Base-by-base conservation (phyloP, 2,888 invertebrate species). In the Drosophila mercatorum region DNA sequence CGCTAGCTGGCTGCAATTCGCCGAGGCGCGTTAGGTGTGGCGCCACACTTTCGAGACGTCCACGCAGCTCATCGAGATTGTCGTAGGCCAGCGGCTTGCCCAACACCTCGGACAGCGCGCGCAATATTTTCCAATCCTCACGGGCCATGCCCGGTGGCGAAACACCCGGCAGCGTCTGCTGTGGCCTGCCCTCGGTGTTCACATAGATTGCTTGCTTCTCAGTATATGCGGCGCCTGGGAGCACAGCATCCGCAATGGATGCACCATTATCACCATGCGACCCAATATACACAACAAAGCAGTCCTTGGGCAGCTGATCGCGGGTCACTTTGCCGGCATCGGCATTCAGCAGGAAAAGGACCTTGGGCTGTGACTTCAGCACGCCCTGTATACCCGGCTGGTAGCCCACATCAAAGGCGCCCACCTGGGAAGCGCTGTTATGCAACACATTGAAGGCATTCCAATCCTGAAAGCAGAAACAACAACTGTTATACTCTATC, bases 151-250 rank as follows among this genome's bases (percentile, higher is more conserved):
- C 98, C 1, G 99, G 99, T 67, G 98, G 97, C 17, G 97, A 95
- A 47, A 98, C 96, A 26, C 98, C 98, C 5, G 95, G 94, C 40
- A 96, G 94, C 0, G 98, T 97, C 93, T 97, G 96, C 93, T 99
- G 99, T 41, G 98, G 95, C 76, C 99, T 95, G 2, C 99, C 99
- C 94, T 99, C 99, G 0, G 98, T 99, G 94, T 99, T 99, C 0
- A 98, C 98, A 93, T 97, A 99, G 0, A 97, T 98, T n/a, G 95
- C 98, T 92, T 97, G 96, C 93, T 99, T 99, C 94, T 99, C 99
- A 0, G 99, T 99, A 93, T 99, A 99, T 0, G 99, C 99, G 7
- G 98, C 98, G 72, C 99, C 98, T 2, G 99, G 98, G 12, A 99
- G 93, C 68, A 99, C 95, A 3, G 97, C 95, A 93, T 99, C 98